phyloP scores from a whole-genome alignment of 2,113 vertebrate species.

The Ammospiza nelsoni region DNA sequence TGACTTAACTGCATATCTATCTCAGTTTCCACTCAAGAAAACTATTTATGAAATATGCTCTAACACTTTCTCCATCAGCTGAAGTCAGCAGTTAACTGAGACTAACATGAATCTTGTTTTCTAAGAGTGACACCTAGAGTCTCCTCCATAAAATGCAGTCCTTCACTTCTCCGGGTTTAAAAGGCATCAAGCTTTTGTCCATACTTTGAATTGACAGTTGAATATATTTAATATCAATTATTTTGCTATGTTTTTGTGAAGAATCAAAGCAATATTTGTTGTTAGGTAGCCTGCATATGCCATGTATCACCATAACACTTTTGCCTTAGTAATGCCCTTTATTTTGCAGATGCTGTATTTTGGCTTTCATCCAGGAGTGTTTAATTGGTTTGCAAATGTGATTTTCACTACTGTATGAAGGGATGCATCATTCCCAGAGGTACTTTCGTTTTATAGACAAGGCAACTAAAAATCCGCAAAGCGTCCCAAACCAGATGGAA shows the following conservation, averaged over 20 bases:
- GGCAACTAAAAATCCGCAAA: accelerated
- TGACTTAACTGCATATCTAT: not conserved
- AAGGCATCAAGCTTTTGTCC: not conserved
- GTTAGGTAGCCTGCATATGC: not conserved
- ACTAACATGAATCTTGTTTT: slow-evolving; percentile 9
- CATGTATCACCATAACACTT: not conserved
- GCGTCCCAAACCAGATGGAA: not conserved
- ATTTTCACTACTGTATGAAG: not conserved
- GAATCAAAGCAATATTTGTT: not conserved
- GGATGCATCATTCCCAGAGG: not conserved
- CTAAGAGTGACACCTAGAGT: slow-evolving; percentile 67
- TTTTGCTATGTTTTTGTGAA: not conserved
- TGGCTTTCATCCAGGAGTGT: not conserved
- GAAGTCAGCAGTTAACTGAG: not conserved
- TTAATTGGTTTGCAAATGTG: not conserved
- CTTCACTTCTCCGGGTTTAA: not conserved
- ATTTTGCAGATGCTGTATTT: not conserved
- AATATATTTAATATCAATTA: not conserved
- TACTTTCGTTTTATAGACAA: not conserved
- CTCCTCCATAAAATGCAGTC: not conserved
- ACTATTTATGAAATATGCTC: not conserved
- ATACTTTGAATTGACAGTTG: not conserved
- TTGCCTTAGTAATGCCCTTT: not conserved
- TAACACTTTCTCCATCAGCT: not conserved
- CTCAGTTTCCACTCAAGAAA: not conserved